These are phyloP conservation scores for Zaprionus capensis DNA, from an alignment of 1,140 invertebrate species.

Conservation along the genomic window DNA sequence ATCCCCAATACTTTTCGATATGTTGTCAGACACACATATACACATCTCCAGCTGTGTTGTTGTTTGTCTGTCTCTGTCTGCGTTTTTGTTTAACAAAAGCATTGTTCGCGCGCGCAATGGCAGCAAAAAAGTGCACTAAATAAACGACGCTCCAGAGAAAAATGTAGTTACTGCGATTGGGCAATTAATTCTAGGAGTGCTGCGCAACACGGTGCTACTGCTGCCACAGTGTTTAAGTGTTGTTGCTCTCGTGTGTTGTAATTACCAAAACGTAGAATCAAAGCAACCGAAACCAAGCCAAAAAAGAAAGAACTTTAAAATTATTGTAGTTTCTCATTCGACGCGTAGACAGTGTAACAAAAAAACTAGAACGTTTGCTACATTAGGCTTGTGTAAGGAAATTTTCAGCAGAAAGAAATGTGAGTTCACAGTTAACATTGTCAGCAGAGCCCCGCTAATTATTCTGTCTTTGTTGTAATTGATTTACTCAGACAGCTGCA, in stretches of 20 bases:
- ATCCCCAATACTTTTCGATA: conserved; percentile 22
- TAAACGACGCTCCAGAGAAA: conserved; percentile 13
- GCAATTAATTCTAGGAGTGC: conserved; percentile 49
- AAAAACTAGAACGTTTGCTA: conserved; percentile 16
- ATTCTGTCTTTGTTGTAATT: conserved; percentile 31
- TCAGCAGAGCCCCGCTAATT: conserved; percentile 13
- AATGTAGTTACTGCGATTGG: conserved; percentile 54
- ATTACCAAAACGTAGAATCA: conserved; percentile 37
- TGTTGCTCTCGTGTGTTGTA: conserved; percentile 30
- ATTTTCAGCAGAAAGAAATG: conserved; percentile 20
- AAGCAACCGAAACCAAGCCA: conserved; percentile 23
- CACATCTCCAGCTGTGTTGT: conserved; percentile 69
- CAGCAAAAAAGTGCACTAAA: conserved; percentile 57
- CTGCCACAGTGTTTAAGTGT: conserved; percentile 28
- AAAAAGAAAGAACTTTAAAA: conserved; percentile 21
- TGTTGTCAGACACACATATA: conserved; percentile 16
- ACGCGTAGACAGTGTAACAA: not conserved
- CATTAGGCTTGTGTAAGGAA: conserved; percentile 26
- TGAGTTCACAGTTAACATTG: conserved; percentile 27
- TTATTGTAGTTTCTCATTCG: conserved; percentile 13
- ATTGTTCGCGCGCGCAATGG: conserved; percentile 74
- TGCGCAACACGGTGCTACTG: conserved; percentile 72
- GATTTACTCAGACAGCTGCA: conserved; percentile 20
- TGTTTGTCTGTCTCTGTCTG: conserved; percentile 72
- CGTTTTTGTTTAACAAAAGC: conserved; percentile 74